Base-by-base conservation (phyloP, 2,888 invertebrate species). In the Teleogryllus oceanicus region DNA sequence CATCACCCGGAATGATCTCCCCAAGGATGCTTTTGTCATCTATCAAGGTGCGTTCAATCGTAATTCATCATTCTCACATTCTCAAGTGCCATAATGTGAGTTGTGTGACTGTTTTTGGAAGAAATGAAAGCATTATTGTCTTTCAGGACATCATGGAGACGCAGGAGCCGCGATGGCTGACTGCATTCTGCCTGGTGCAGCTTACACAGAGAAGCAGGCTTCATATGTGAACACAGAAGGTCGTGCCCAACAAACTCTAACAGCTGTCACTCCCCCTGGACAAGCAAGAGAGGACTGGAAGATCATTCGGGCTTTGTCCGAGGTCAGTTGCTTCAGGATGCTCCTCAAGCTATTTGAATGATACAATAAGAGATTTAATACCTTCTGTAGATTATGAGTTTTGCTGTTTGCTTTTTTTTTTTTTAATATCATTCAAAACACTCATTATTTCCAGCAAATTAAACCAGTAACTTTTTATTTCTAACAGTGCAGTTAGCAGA, bases 191-290 rank as follows among this genome's bases (percentile, higher is more conserved):
- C 97, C 99, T 2, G 96, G 98, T 82, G 97, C 97, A 11, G 98
- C 99, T 0, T 99, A 99, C 88, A 99, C 99, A 0, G 99, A 99
- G 90, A 99, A 99, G 88, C 94, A 95, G 86, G 97, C 92, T n/a
- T 97, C 96, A 0, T 99, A 95, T 87, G 97, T 97, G 0, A 99
- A 99, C 89, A 98, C 97, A 0, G 99, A 99, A 90, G 99, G 99
- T 2, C 91, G 99, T 83, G 92, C 98, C 62, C 98, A 99, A 88
- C 94, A 96, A 88, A 96, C 97, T 0, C 89, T 94, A 51, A 89
- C 91, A 5, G 98, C 97, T 24, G 94, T 98, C 75, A 91, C 95
- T 20, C 95, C 98, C 81, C 98, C 98, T 1, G 98, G 98, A 75
- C 89, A 93, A 88, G 98, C 98, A 0, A 90, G 98, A 78, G 96